Base-by-base conservation (phyloP, 2,797 vertebrate genomes). In the Peromyscus aztecus region DNA sequence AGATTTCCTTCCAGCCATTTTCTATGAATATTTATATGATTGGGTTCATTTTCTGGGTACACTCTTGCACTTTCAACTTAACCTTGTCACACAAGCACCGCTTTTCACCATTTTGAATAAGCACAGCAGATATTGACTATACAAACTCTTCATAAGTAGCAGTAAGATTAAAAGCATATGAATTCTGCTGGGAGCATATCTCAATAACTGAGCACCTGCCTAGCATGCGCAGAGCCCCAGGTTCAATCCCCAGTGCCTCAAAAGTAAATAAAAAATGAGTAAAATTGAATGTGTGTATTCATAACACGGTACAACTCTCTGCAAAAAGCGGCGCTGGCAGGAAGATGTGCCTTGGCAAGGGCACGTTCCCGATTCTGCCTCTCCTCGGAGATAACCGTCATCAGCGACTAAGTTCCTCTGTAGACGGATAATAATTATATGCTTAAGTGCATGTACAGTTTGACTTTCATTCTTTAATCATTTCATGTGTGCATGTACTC, bases 1-100 rank as follows among this genome's bases (percentile, higher is more conserved):
- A 82, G 65, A n/a, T 95, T 96, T 97, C 37, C 94, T 95, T 69
- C 77, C 55, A 75, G 91, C 73, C 57, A 14, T 82, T 96, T 86
- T 29, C 91, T 65, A 61, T 91, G 96, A 82, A 94, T 95, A 91
- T 96, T 95, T 95, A 94, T 82, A 24, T 16, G 69, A 24, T 77
- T 80, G 83, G 81, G 43, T 91, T 86, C 63, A 78, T 78, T 97
- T 94, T 94, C 85, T 27, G 46, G 76, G 71, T 65, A 37, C 7
- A 59, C 9, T 34, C 77, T 82, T 91, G 31, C 31, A 95, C 76
- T 94, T 96, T 78, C 90, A 80, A 90, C 92, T 94, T 91, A 49
- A 89, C 83, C 40, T 59, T 75, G 17, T 55, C 76, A 78, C 77
- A 29, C 0, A 0, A 52, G 16, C 2, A 43, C 83, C 37, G 6